phyloP scores from a whole-genome alignment of 2,113 vertebrate species.

The Salvelinus sp. region DNA sequence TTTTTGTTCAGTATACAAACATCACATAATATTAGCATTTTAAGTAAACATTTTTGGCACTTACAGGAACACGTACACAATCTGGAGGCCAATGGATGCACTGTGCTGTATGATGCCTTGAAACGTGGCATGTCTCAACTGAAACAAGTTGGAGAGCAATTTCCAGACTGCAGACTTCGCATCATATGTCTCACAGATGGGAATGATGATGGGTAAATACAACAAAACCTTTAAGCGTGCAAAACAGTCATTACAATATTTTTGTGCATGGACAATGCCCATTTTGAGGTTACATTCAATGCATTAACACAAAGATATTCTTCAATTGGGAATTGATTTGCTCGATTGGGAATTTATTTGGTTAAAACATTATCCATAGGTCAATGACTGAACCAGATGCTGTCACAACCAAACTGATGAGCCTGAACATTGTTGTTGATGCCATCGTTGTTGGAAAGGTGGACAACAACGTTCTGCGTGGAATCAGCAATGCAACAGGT shows the following conservation, averaged over 20 bases:
- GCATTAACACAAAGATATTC: too few species aligned
- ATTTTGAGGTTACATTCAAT: background rate
- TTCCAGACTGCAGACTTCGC: conserved; percentile 58
- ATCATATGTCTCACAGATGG: conserved; percentile 67
- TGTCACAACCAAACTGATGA: conserved; percentile 48
- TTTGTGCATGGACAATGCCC: too few species aligned
- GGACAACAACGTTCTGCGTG: conserved; percentile 55
- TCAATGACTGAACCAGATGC: conserved; percentile 44
- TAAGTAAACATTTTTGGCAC: background rate
- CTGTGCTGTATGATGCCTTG: conserved; percentile 59
- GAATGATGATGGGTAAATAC: conserved; percentile 50
- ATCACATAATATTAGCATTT: too few species aligned
- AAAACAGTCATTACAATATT: too few species aligned
- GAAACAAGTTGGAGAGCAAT: conserved; percentile 39
- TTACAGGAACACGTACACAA: conserved; percentile 42
- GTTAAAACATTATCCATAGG: conserved; percentile 1
- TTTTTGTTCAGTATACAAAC: too few species aligned
- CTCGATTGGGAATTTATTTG: too few species aligned
- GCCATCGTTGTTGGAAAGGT: conserved; percentile 55
- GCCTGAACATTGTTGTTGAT: conserved; percentile 51
- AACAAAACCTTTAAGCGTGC: background rate
- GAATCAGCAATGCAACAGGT: conserved; percentile 69
- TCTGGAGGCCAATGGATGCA: conserved; percentile 36
- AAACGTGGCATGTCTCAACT: conserved; percentile 41
- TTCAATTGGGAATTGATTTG: too few species aligned